Base-by-base conservation (phyloP, 2,888 invertebrate genomes). In the Micropterix aruncella region DNA sequence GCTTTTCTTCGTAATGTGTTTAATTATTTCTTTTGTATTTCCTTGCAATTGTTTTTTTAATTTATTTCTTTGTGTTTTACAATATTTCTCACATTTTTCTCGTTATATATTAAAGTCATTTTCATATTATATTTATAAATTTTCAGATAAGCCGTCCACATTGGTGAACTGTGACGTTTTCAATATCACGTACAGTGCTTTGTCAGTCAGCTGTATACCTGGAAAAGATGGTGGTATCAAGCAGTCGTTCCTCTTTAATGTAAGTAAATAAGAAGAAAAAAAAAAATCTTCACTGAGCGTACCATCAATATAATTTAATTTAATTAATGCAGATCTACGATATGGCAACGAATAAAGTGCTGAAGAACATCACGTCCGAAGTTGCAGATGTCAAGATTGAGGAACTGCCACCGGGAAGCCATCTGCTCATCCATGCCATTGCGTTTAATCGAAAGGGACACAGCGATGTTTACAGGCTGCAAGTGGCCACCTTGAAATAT, bases 391-490 rank as follows among this genome's bases (percentile, higher is more conserved):
- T 82, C 53, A 66, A 71, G 47, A 74, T 79, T 27, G 60, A 64
- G 17, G 76, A 75, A 9, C 60, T 82, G 9, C 70, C 75, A 3
- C 72, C 79, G 0, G 77, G 74, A 44, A 70, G 71, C 43, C 66
- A 70, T 5, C 74, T 79, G 46, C 72, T 74, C 1, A 68, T 81
- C 14, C 67, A 71, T 7, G 70, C 84, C 14, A 78, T 77, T 53
- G 79, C 86, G 2, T 75, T 75, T 59, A 87, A 87, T 60, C 72
- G 69, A 50, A 86, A 85, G 58, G 83, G 83, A 2, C 63, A 72
- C 3, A 80, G 81, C 53, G 77, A 79, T 40, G 67, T 73, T 0
- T 61, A 75, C 9, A 71, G 70, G 0, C 59, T 82, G 2, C 74
- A 74, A 2, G 74, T 78, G 0, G 74, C 69, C 47, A 70, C 81